Evolutionary conservation across 1,140 invertebrate genomes (phyloP), one percentile per base, ranked within the genome.

Genomic region (Caerostris extrusa): DNA sequence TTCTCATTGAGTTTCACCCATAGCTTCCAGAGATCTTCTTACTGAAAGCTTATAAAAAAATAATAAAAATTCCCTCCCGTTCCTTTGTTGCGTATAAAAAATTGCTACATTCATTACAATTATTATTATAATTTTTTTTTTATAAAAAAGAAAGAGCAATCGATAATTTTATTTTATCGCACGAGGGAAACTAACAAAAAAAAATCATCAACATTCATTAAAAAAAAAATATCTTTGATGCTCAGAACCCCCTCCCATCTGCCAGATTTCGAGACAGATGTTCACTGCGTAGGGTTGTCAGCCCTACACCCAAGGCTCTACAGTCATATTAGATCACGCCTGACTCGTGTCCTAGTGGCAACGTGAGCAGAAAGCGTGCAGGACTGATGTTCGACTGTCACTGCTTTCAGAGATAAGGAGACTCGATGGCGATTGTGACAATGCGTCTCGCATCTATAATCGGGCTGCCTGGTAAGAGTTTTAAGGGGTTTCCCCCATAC

Each of bases 81-180:
- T 77, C 34, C 12, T 77, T 77, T 77, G 53, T 77, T 53, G 71
- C 53, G 71, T 50, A 56, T 53, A 89, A 89, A 89, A n/a, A 89
- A 89, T 69, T 56, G 61, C 87, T 69, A 89, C 87, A 89, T 89
- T 89, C 87, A 89, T 89, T 89, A 89, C 50, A 89, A 69, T 89
- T 89, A 56, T 89, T 69, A 57, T 34, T n/a, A n/a, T n/a, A n/a
- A n/a, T n/a, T 34, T 34, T 34, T 34, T 34, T 34, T 34, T 34
- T 34, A 34, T n/a, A 34, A 17, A 89, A 88, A 89, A 61, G 50
- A 89, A 67, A 6, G 53, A 67, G 64, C 58, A 89, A 89, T 89
- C 87, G 60, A 89, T 89, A 89, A 89, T 89, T 89, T 89, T 89
- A 89, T 89, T 89, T 69, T 89, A 89, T 89, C 87, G 61, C 61